Evolutionary conservation across 2,797 vertebrate species (phyloP).

Genomic region (Sciurus vulgaris): DNA sequence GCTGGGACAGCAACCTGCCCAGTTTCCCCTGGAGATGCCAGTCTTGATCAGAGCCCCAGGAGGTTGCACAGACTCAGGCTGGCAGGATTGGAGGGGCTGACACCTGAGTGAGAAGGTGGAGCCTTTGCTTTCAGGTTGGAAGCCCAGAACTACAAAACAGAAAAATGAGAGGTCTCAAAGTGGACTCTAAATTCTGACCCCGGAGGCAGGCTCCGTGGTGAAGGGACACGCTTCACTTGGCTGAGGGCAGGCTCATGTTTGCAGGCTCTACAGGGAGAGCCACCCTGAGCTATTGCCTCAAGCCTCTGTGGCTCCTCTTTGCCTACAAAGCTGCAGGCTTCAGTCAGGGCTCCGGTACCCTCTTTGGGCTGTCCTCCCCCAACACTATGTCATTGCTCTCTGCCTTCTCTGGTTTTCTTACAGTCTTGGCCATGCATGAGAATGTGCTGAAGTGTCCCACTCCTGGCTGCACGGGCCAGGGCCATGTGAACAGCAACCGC

Average conservation of each 20-base stretch:
- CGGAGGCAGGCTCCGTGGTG: background rate
- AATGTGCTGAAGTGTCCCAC: conserved; percentile 99
- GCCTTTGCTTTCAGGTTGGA: background rate
- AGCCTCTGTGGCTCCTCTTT: background rate
- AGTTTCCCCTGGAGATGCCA: background rate
- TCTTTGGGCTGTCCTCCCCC: conserved; percentile 51
- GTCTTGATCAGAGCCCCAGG: background rate
- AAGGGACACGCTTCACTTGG: no score
- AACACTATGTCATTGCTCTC: conserved; percentile 67
- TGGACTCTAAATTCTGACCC: background rate
- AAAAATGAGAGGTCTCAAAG: background rate
- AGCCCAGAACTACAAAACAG: background rate
- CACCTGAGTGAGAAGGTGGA: background rate
- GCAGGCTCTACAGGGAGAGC: background rate
- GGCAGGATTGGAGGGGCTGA: background rate
- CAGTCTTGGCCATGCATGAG: conserved; percentile 99
- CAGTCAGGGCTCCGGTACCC: background rate
- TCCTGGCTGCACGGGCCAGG: conserved; percentile 98
- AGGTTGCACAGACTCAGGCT: background rate
- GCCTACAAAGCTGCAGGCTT: background rate
- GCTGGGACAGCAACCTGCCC: background rate
- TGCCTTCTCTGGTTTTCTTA: background rate
- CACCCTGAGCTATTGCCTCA: background rate
- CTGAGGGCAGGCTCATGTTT: background rate
- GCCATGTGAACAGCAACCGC: conserved; percentile 99